Evolutionary conservation across 2,113 vertebrate species (phyloP).

Genomic region (Rhadina sibilatrix): DNA sequence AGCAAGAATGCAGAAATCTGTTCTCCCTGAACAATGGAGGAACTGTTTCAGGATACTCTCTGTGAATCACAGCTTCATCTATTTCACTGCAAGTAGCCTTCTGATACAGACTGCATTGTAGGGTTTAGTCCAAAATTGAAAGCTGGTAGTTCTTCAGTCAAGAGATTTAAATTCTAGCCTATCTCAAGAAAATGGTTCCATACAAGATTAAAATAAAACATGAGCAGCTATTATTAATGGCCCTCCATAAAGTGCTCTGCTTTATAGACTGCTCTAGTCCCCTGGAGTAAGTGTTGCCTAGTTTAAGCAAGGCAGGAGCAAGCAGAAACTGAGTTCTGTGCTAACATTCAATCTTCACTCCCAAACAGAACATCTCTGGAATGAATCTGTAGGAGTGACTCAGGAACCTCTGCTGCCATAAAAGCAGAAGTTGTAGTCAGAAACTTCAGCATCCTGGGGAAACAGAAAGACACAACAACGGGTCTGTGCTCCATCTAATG

Average conservation of each 20-base stretch:
- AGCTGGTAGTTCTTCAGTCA: not conserved
- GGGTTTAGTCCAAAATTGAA: not conserved
- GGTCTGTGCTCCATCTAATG: not conserved
- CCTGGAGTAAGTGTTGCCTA: not conserved
- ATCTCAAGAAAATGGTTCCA: not conserved
- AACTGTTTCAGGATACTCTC: not conserved
- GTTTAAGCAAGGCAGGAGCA: not conserved
- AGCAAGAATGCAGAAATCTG: not conserved
- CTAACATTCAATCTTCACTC: not conserved
- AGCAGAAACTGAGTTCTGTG: not conserved
- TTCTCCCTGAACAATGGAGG: not conserved
- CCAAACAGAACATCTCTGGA: not conserved
- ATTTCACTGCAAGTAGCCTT: not conserved
- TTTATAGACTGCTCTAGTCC: not conserved
- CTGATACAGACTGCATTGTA: not conserved
- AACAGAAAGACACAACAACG: not conserved
- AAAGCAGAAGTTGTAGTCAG: not conserved
- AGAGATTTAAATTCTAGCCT: not conserved
- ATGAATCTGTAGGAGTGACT: not conserved
- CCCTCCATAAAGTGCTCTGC: not conserved
- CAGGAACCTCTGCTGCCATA: not conserved
- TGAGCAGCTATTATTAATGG: not conserved
- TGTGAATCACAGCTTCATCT: not conserved
- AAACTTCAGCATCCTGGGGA: not conserved
- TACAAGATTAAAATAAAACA: not conserved